These are phyloP conservation scores for Cephus pygmeus DNA, from an alignment of 2,888 invertebrate genomes.

Conservation along the genomic window DNA sequence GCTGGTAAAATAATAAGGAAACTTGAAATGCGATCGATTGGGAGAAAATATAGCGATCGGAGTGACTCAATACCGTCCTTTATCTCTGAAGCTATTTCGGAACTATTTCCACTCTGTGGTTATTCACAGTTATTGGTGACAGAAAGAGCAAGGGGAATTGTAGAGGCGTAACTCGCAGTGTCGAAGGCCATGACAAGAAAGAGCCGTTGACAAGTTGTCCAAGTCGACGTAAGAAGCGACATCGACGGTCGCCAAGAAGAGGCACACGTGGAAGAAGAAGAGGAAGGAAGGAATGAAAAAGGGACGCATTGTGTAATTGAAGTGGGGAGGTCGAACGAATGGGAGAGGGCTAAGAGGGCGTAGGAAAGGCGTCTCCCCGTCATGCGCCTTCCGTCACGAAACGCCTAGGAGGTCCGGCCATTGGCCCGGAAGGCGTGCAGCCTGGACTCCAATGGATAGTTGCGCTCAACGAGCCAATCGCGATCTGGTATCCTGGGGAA, in stretches of 20 bases:
- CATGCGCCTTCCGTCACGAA: slow-evolving; percentile 42
- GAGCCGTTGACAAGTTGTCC: background rate
- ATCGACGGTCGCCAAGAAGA: slow-evolving; percentile 2
- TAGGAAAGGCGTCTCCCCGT: slow-evolving; percentile 29
- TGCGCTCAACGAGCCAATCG: slow-evolving; percentile 56
- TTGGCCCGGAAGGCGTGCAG: slow-evolving; percentile 54
- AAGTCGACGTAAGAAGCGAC: background rate
- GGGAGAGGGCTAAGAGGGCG: slow-evolving; percentile 1
- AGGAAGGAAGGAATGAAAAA: background rate
- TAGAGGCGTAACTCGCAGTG: background rate
- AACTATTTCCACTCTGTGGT: background rate
- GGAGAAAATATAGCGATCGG: background rate
- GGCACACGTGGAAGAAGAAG: background rate
- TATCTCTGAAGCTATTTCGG: background rate
- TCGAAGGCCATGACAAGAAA: background rate
- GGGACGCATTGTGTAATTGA: slow-evolving; percentile 8
- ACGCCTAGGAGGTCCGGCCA: slow-evolving; percentile 51
- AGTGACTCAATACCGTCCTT: background rate
- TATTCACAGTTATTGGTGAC: background rate
- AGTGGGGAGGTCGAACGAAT: background rate
- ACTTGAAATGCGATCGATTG: background rate
- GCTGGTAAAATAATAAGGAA: background rate
- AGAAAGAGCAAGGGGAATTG: background rate
- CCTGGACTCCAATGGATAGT: slow-evolving; percentile 49
- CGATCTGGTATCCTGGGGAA: slow-evolving; percentile 50